Evolutionary conservation across 2,797 vertebrate genomes (phyloP).

Genomic region (Rhabdophis nuchalis): DNA sequence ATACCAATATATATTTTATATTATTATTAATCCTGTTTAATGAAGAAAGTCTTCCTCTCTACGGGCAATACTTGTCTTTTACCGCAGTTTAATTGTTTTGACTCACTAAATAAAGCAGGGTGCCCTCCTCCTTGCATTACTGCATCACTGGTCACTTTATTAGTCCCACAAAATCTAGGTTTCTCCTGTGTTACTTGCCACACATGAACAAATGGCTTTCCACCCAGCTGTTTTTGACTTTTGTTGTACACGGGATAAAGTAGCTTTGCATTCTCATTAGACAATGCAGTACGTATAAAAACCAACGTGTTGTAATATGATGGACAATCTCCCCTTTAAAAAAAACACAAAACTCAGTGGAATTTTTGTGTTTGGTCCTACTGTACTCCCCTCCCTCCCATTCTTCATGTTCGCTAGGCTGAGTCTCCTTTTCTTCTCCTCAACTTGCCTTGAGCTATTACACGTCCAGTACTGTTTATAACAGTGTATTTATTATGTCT

Average conservation of each 20-base stretch:
- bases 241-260: constrained; percentile 47
- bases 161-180: background rate
- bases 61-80: constrained; percentile 84
- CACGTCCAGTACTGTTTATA: constrained; percentile 97
- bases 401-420: constrained; percentile 36
- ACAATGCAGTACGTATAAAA: constrained; percentile 31
- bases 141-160: constrained; percentile 33
- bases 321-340: constrained; percentile 6
- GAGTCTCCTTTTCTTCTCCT: constrained; percentile 70
- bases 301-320: constrained; percentile 30
- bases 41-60: constrained; percentile 87
- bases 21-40: constrained; percentile 70
- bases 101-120: constrained; percentile 47
- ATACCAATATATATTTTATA: constrained; percentile 60
- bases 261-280: constrained; percentile 6
- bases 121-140: constrained; percentile 33
- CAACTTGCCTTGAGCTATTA: constrained; percentile 87
- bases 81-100: constrained; percentile 53
- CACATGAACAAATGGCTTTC: constrained; percentile 4
- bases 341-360: background rate
- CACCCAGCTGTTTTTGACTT: constrained; percentile 33
- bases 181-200: constrained; percentile 43
- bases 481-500: constrained; percentile 97
- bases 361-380: constrained; percentile 33
- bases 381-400: background rate